Evolutionary conservation across 2,113 vertebrate species (phyloP), one percentile per base, ranked within the genome.

Genomic region (Perca schrenkii): DNA sequence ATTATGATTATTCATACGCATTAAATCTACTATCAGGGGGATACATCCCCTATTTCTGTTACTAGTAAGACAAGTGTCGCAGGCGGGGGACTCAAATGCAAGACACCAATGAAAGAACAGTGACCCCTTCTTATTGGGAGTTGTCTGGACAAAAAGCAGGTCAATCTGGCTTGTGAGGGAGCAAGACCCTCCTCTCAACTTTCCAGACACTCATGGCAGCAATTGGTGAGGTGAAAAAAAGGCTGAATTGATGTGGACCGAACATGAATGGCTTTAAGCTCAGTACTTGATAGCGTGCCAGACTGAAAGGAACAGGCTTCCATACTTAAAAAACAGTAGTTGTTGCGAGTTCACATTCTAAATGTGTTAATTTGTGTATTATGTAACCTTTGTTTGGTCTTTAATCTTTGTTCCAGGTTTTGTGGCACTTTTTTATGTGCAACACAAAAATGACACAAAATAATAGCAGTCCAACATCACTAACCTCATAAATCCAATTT

Each of bases 161-260:
- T 82, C 74, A 84, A 1, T 64, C 78, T 68, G 78, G 66, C 73
- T 70, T 79, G 72, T 77, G 72, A 68, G 80, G 60, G 80, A 70
- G 77, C 80, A 68, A 65, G 71, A 79, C 86, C 74, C 65, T 76
- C 62, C 77, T 80, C 83, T 77, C 84, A 86, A 80, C 52, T 79
- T 74, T 72, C 56, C 43, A 78, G 77, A 66, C 76, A 80, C 72
- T 80, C 52, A 36, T 47, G 52, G 22, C 31, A 69, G 68, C 70
- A 54, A 64, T 52, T 77, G 62, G 62, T 43, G 28, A 76, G 61
- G 46, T 10, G 50, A 8, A 17, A 66, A 71, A 77, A 67, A 64
- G n/a, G 52, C 52, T 70, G 43, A 76, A 69, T 72, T 70, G 72
- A 60, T 73, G 72, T 57, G 68, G 63, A 19, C 63, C 54, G 69